phyloP scores from a whole-genome alignment of 2,113 vertebrate species.

The Pelecanus crispus region DNA sequence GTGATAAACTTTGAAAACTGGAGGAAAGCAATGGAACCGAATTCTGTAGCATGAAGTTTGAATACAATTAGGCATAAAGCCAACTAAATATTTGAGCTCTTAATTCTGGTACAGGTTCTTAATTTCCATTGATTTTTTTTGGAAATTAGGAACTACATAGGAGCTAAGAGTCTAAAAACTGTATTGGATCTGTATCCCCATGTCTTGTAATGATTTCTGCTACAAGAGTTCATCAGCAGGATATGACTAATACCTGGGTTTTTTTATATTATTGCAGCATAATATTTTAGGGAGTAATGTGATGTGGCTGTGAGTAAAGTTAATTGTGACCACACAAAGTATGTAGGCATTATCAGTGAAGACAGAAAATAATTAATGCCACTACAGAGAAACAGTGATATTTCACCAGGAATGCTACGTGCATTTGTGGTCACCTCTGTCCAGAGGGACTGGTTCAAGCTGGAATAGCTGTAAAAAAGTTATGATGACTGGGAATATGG shows the following conservation, averaged over 20 bases:
- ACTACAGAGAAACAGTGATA: not conserved
- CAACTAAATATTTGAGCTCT: not conserved
- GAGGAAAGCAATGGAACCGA: not conserved
- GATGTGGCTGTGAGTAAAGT: not conserved
- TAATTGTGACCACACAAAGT: not conserved
- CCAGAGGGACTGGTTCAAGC: not conserved
- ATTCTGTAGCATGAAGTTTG: not conserved
- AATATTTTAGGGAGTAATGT: not conserved
- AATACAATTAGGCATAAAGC: not conserved
- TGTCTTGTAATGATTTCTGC: not conserved
- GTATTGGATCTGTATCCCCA: not conserved
- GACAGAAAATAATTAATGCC: not conserved
- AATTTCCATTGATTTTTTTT: not conserved
- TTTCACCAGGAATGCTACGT: not conserved
- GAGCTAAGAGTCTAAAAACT: not conserved
- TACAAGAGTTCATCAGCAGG: not conserved
- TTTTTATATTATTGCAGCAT: not conserved
- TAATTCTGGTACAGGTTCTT: not conserved
- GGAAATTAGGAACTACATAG: not conserved
- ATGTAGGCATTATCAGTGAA: not conserved
- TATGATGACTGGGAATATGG: not conserved
- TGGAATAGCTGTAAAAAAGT: not conserved
- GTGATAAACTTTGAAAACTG: not conserved
- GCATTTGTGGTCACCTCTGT: not conserved
- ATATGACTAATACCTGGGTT: not conserved